Percentiles rank a stretch among this genome's conserved stretches.
These are phyloP conservation scores for Novumbra hubbsi DNA, from an alignment of 2,797 vertebrate species.

Conservation along the genomic window DNA sequence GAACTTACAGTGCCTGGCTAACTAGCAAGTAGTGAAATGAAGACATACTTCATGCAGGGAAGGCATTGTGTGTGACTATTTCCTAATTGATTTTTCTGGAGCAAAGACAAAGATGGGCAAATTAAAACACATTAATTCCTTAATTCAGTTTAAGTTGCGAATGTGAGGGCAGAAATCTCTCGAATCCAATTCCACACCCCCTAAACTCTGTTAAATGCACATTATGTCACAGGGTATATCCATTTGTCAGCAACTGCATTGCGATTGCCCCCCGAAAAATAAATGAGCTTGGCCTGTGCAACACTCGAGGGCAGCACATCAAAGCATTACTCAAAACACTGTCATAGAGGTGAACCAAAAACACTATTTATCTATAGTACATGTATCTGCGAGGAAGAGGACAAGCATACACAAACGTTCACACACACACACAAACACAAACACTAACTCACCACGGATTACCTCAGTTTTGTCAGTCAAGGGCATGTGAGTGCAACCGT, in stretches of 20 bases:
- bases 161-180: neutral
- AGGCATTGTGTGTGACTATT: neutral
- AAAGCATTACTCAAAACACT: constrained; percentile 5
- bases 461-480: neutral
- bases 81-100: neutral
- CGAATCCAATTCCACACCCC: neutral
- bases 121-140: neutral
- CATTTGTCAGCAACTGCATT: neutral
- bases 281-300: neutral
- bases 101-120: neutral
- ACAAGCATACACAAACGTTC: neutral
- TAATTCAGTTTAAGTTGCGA: neutral
- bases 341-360: neutral
- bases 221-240: neutral
- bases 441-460: neutral
- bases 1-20: neutral
- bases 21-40: neutral
- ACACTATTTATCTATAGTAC: constrained; percentile 4
- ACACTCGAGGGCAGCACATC: neutral
- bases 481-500: neutral
- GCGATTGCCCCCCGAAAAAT: neutral
- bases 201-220: neutral
- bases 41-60: neutral
- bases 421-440: neutral
- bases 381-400: constrained; percentile 4